Conservation (phyloP, 2,797 vertebrate species). For the Acanthis flammea region DNA sequence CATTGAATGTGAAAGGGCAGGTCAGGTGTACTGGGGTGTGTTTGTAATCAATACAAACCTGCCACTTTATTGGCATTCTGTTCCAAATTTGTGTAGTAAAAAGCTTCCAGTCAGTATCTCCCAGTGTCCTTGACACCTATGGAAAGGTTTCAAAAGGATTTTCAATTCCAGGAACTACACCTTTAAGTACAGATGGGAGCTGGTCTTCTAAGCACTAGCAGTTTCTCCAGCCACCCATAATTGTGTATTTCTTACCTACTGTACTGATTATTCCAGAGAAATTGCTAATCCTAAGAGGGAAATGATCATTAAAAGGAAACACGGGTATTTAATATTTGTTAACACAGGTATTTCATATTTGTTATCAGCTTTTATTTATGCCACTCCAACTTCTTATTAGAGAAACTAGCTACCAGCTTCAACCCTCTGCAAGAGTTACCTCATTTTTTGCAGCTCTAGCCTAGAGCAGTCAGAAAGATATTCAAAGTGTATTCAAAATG, state of each 20-base stretch:
- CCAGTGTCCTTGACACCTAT: fast-evolving
- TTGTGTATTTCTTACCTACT: neutral
- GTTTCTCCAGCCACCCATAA: neutral
- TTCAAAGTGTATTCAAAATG: neutral
- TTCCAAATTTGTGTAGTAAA: neutral
- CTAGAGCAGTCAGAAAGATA: neutral
- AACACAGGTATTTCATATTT: neutral
- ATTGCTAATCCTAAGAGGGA: neutral
- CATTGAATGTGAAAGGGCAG: neutral
- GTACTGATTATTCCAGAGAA: neutral
- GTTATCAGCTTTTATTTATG: neutral
- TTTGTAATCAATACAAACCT: neutral
- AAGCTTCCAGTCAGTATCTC: neutral
- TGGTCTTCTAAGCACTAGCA: neutral
- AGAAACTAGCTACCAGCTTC: neutral
- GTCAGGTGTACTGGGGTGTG: neutral
- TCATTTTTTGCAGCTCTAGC: neutral
- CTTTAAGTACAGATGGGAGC: neutral
- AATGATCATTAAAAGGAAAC: neutral
- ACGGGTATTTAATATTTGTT: neutral
- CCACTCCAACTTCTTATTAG: neutral
- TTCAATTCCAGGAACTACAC: neutral
- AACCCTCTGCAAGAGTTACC: neutral
- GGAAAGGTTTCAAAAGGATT: neutral
- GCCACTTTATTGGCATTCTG: neutral